Percentiles rank a stretch among this genome's conserved stretches.
Evolutionary conservation across 2,113 vertebrate genomes (phyloP).

Genomic region (Microtus richardsoni): DNA sequence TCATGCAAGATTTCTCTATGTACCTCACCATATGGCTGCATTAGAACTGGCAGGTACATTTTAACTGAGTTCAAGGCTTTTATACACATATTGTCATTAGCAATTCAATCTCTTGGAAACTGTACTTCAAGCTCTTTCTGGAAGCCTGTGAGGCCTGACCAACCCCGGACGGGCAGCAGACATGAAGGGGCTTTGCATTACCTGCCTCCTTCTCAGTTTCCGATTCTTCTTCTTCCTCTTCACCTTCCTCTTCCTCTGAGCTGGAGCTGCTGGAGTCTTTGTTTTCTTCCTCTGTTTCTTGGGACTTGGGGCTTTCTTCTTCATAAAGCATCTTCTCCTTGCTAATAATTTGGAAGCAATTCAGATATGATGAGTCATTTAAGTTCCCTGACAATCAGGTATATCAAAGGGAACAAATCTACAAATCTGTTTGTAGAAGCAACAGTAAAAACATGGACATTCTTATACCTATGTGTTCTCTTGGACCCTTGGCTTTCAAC

Average conservation of each 20-base stretch:
- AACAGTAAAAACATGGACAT: background rate
- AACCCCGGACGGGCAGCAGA: background rate
- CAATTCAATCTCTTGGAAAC: background rate
- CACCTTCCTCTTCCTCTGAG: conserved; percentile 88
- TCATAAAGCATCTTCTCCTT: conserved; percentile 90
- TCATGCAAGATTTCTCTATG: background rate
- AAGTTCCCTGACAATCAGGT: background rate
- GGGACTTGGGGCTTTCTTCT: conserved; percentile 84
- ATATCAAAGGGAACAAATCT: background rate
- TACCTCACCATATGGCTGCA: background rate
- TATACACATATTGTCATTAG: background rate
- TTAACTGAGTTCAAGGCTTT: background rate
- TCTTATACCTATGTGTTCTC: background rate
- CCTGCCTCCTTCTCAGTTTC: conserved; percentile 88
- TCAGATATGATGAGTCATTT: background rate
- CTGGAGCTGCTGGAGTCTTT: conserved; percentile 89
- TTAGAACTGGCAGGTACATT: background rate
- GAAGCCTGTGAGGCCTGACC: background rate
- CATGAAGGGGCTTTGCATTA: conserved; percentile 57
- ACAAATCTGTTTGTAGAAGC: background rate
- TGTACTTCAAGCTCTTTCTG: background rate
- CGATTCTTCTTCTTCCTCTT: conserved; percentile 89
- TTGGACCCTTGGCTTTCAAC: background rate
- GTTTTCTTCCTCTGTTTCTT: conserved; percentile 85
- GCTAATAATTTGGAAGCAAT: conserved; percentile 75